These are phyloP conservation scores for Euzophera pinguis DNA, from an alignment of 2,888 invertebrate genomes.

Conservation along the genomic window DNA sequence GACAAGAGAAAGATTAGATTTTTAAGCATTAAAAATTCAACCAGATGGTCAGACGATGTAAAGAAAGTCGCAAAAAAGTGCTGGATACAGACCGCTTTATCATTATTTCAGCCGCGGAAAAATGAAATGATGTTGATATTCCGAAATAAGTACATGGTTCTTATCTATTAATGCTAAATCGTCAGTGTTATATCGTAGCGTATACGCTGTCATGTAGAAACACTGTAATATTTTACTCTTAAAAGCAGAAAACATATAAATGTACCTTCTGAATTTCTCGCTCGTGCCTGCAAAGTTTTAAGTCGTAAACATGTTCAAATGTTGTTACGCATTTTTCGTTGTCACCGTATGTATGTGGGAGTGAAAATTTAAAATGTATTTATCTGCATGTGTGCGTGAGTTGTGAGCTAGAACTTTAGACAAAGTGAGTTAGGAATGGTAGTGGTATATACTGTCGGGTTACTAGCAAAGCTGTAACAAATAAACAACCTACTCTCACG, in stretches of 20 bases:
- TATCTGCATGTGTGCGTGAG: slow-evolving; percentile 5
- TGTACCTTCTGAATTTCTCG: slow-evolving; percentile 26
- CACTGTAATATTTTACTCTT: slow-evolving; percentile 23
- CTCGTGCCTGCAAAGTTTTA: slow-evolving; percentile 38
- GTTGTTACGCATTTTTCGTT: slow-evolving; percentile 37
- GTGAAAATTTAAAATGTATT: slow-evolving; percentile 8
- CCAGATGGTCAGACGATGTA: too few relatives aligned
- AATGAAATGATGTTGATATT: too few relatives aligned
- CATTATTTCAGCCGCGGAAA: too few relatives aligned
- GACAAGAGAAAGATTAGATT: too few relatives aligned
- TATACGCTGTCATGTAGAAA: slow-evolving; percentile 16
- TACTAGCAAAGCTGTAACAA: not conserved
- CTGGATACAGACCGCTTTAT: too few relatives aligned
- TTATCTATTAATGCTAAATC: not conserved
- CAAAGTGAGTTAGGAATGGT: slow-evolving; percentile 5
- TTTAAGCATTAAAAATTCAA: too few relatives aligned
- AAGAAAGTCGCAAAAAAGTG: too few relatives aligned
- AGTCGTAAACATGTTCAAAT: slow-evolving; percentile 41
- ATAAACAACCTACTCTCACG: not conserved
- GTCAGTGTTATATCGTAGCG: slow-evolving; percentile 10
- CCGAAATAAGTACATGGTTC: not conserved
- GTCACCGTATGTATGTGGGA: slow-evolving; percentile 10
- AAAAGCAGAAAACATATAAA: slow-evolving; percentile 26
- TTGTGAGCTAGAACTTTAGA: slow-evolving; percentile 4
- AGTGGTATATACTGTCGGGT: slow-evolving; percentile 2